Evolutionary conservation across 2,797 vertebrate genomes (phyloP).

Genomic region (Apogon talboti): DNA sequence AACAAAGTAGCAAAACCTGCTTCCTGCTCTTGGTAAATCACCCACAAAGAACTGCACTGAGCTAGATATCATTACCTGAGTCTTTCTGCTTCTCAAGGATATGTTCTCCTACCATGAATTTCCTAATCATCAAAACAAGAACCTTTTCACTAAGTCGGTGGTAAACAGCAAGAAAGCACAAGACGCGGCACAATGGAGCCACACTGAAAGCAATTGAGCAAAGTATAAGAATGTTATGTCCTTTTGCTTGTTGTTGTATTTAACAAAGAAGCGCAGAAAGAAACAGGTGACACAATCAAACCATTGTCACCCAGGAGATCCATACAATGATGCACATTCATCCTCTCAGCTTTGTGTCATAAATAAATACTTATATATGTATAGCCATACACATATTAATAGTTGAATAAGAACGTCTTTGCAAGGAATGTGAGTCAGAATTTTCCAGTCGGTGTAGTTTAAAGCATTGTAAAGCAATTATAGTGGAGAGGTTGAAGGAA

Average conservation of each 20-base stretch:
- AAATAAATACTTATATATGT: background rate
- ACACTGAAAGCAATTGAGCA: background rate
- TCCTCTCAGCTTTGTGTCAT: background rate
- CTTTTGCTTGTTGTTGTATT: slow-evolving; percentile 4
- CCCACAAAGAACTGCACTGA: slow-evolving; percentile 24
- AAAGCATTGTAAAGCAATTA: too few relatives aligned
- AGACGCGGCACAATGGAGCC: background rate
- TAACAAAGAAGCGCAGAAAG: background rate
- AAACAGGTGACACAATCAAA: slow-evolving; percentile 1
- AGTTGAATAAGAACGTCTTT: too few relatives aligned
- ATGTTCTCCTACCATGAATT: slow-evolving; percentile 29
- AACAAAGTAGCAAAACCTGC: background rate
- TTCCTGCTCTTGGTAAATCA: slow-evolving; percentile 38
- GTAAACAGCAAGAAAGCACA: slow-evolving; percentile 17
- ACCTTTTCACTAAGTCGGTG: slow-evolving; percentile 19
- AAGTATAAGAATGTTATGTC: background rate
- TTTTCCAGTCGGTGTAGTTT: too few relatives aligned
- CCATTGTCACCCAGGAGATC: background rate
- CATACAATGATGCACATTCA: slow-evolving; percentile 1
- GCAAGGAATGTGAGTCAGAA: too few relatives aligned
- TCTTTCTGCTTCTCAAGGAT: slow-evolving; percentile 25
- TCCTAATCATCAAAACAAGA: slow-evolving; percentile 41
- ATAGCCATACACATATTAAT: too few relatives aligned
- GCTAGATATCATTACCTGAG: slow-evolving; percentile 33
- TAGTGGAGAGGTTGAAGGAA: too few relatives aligned